Percentiles rank a stretch among this genome's conserved stretches.
Evolutionary conservation across 1,140 invertebrate genomes (phyloP).

Genomic region (Meloidogyne hapla): DNA sequence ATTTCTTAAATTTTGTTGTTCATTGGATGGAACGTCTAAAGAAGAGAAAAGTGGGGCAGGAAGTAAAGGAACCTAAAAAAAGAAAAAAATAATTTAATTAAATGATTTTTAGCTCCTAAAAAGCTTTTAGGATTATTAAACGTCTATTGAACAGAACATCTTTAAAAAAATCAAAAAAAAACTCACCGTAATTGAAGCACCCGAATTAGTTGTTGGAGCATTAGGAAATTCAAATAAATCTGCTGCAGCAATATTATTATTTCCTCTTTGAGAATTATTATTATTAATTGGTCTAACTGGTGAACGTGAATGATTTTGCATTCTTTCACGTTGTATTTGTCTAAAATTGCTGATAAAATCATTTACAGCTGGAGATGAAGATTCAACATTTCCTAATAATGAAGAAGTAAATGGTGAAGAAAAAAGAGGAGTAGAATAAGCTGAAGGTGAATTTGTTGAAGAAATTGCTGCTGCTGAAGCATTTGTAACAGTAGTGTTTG

Average conservation of each 20-base stretch:
- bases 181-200: conserved; percentile 15
- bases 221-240: conserved; percentile 11
- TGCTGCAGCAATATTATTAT: not conserved
- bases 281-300: not conserved
- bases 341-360: not conserved
- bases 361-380: not conserved
- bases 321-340: conserved; percentile 4
- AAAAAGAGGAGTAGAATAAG: not conserved
- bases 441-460: not conserved
- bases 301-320: conserved; percentile 6
- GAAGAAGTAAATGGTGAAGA: not conserved
- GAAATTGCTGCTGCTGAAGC: not conserved
- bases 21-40: conserved; percentile 15
- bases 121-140: too few relatives aligned
- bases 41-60: conserved; percentile 30
- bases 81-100: not conserved
- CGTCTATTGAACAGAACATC: too few relatives aligned
- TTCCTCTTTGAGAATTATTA: not conserved
- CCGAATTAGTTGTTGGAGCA: conserved; percentile 12
- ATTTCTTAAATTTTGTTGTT: conserved; percentile 1
- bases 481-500: not conserved
- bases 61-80: conserved; percentile 21
- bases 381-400: not conserved
- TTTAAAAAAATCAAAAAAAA: not conserved
- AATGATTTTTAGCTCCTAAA: too few relatives aligned